Conservation (phyloP, 2,888 invertebrate species). For the Rhorus exstirpatorius region DNA sequence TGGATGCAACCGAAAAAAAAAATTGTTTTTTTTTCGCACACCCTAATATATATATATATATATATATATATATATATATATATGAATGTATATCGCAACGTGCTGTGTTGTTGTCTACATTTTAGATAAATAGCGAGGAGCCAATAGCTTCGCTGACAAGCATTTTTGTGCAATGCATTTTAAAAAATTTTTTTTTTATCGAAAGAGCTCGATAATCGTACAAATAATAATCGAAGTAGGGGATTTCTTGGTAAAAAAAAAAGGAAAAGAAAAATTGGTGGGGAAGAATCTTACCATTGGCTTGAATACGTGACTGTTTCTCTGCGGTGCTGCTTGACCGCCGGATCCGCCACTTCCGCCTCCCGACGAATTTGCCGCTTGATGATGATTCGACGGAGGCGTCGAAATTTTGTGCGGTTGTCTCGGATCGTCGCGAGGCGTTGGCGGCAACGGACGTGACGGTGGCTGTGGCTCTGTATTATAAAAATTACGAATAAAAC, state of each 20-base stretch:
- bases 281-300: slow-evolving; percentile 90
- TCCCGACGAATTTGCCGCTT: slow-evolving; percentile 85
- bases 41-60: too few relatives aligned
- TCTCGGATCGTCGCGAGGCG: slow-evolving; percentile 89
- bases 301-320: slow-evolving; percentile 95
- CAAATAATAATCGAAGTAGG: slow-evolving; percentile 17
- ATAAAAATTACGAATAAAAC: slow-evolving; percentile 15
- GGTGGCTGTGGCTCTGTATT: slow-evolving; percentile 92
- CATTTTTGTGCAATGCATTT: slow-evolving; percentile 47
- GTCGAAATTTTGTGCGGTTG: slow-evolving; percentile 84
- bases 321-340: slow-evolving; percentile 89
- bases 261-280: slow-evolving; percentile 26
- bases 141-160: slow-evolving; percentile 52
- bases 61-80: too few relatives aligned
- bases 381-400: slow-evolving; percentile 85
- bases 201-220: slow-evolving; percentile 44
- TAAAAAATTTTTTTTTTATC: slow-evolving; percentile 3
- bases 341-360: slow-evolving; percentile 80
- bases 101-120: slow-evolving; percentile 67
- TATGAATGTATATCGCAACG: slow-evolving; percentile 67
- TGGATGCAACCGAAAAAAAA: too few relatives aligned
- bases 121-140: slow-evolving; percentile 51
- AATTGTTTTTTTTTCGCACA: too few relatives aligned
- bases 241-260: slow-evolving; percentile 16
- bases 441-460: slow-evolving; percentile 94